These are phyloP conservation scores for Synanthedon tipuliformis DNA, from an alignment of 2,888 invertebrate genomes.

Conservation along the genomic window DNA sequence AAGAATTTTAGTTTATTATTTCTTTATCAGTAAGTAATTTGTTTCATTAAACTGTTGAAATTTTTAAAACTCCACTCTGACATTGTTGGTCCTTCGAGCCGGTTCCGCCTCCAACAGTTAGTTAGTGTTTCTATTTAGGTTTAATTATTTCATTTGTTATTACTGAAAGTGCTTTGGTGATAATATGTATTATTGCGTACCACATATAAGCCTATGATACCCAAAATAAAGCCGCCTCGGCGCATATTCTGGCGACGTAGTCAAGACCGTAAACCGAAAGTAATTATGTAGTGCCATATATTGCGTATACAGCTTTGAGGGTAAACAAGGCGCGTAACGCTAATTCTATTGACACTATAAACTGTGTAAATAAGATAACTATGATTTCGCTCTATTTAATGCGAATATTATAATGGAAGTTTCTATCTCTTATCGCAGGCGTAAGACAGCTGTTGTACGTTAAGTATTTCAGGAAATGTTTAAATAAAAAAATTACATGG, in stretches of 20 bases:
- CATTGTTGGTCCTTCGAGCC: too few species aligned
- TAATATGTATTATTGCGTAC: background rate
- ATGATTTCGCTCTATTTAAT: conserved; percentile 11
- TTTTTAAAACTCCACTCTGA: too few species aligned
- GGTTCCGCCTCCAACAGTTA: too few species aligned
- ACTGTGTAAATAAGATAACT: conserved; percentile 27
- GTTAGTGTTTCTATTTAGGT: background rate
- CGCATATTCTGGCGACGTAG: background rate
- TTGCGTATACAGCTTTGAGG: background rate
- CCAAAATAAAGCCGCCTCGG: background rate
- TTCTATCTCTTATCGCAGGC: background rate
- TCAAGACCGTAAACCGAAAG: background rate
- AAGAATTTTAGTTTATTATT: too few species aligned
- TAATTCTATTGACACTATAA: conserved; percentile 17
- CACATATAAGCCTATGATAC: background rate
- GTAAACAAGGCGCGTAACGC: conserved; percentile 2
- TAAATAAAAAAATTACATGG: too few species aligned
- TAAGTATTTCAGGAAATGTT: background rate
- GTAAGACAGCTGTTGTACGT: background rate
- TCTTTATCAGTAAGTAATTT: too few species aligned
- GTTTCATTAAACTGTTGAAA: too few species aligned
- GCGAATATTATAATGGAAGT: conserved; percentile 4
- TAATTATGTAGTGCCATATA: background rate
- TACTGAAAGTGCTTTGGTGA: background rate
- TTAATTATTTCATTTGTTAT: background rate